Base-by-base conservation (phyloP, 1,140 invertebrate genomes). In the Goniozus legneri region DNA sequence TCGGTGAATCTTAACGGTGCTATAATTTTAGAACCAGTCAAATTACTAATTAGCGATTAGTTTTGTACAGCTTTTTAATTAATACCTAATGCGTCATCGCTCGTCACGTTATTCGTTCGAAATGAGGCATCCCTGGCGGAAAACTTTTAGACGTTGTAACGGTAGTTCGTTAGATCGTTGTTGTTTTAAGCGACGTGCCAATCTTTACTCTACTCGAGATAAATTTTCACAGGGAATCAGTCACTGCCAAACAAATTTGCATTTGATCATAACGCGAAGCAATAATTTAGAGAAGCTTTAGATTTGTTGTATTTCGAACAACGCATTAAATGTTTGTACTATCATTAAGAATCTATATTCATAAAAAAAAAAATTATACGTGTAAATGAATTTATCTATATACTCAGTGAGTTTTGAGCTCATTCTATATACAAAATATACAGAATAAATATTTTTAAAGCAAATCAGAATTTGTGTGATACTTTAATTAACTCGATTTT, bases 21-120 rank as follows among this genome's bases (percentile, higher is more conserved):
- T 68, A 61, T 62, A 56, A 65, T 40, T 35, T 56, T 60, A 64
- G 47, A 58, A 55, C 53, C 58, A 65, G 58, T 73, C 56, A 65
- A 62, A 60, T 60, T 63, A 54, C 57, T 62, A 58, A 62, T 57
- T 67, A 67, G 62, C 65, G 53, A 59, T 64, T 66, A 65, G 52
- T 62, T 65, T 65, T 73, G 69, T 74, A 74, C 69, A 74, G 71
- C 70, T 74, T 74, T 58, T 69, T 68, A 68, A 74, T 64, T 64
- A 64, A 66, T 66, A 65, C 49, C 63, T 63, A 68, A 65, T 47
- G 62, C 64, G 57, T 67, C 47, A 57, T 52, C 56, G 52, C 44
- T 55, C 27, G 54, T 55, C 58, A 59, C 61, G 60, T 61, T 62
- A 54, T 60, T 60, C 53, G 39, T 56, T 47, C 36, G 58, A 58